Conservation (phyloP, 2,888 invertebrate species). For the Cheilosia urbana region DNA sequence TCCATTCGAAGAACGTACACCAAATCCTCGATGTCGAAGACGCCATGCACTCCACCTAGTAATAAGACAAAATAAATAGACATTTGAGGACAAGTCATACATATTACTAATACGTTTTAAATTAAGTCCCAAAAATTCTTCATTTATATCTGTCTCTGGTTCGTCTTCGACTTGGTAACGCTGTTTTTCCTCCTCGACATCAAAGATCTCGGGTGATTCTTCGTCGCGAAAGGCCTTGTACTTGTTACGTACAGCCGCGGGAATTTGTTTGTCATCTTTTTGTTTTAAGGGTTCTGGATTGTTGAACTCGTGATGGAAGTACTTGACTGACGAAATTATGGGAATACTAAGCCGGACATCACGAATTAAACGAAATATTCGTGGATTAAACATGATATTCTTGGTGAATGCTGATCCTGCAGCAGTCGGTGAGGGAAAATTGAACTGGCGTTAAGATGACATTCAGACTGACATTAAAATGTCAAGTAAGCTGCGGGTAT, state of each 20-base stretch:
- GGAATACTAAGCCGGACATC: conserved; percentile 78
- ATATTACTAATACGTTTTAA: conserved; percentile 85
- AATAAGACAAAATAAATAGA: not conserved
- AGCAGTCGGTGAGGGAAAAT: not conserved
- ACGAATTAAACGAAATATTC: conserved; percentile 78
- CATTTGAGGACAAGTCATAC: conserved; percentile 79
- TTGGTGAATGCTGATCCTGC: not conserved
- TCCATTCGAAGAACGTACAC: conserved; percentile 90
- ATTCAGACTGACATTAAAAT: not conserved
- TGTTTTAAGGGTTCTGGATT: conserved; percentile 76
- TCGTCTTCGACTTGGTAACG: conserved; percentile 78
- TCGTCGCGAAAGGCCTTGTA: conserved; percentile 89
- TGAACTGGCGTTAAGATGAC: not conserved
- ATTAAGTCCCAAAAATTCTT: conserved; percentile 85
- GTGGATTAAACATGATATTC: conserved; percentile 77
- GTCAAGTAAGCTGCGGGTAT: not conserved
- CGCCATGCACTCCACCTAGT: conserved; percentile 92
- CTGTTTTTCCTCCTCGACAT: conserved; percentile 88
- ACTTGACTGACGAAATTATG: conserved; percentile 75
- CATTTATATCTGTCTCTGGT: conserved; percentile 80
- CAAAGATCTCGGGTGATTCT: conserved; percentile 88
- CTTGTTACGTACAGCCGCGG: conserved; percentile 85
- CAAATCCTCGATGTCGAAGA: conserved; percentile 94
- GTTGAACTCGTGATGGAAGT: conserved; percentile 81
- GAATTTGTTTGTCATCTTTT: conserved; percentile 79